phyloP scores from a whole-genome alignment of 64 coral and sea anemone genomes.

The Montipora capricornis region DNA sequence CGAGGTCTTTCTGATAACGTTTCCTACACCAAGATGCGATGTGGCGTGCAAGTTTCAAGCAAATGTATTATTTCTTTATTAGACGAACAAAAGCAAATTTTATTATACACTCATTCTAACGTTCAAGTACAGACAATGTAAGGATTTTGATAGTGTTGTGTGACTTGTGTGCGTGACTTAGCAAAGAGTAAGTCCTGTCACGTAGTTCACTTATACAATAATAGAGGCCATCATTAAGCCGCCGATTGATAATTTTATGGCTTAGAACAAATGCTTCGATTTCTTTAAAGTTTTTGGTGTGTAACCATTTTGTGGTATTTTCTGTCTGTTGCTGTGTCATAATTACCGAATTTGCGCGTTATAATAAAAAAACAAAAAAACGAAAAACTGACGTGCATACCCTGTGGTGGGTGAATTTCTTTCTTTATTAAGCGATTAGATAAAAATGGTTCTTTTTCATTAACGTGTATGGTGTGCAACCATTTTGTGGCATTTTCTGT shows the following conservation, averaged over 20 bases:
- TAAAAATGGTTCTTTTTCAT: neutral
- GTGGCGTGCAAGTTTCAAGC: conserved; percentile 10
- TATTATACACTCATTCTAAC: neutral
- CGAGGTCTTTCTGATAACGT: conserved; percentile 1
- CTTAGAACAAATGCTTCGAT: neutral
- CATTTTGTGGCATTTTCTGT: neutral
- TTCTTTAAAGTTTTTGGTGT: neutral
- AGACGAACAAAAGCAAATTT: neutral
- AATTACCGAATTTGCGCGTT: neutral
- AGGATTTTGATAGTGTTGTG: neutral
- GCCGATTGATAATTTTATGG: neutral
- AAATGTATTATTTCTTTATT: neutral
- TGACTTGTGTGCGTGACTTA: neutral
- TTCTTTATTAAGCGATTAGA: neutral
- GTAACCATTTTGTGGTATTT: conserved; percentile 7
- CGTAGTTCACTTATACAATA: neutral
- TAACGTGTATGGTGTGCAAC: neutral
- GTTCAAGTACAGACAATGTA: neutral
- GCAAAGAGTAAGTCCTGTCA: conserved; percentile 1
- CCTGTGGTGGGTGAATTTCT: neutral
- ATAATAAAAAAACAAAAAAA: neutral
- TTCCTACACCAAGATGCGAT: neutral
- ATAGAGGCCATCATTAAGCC: conserved; percentile 13
- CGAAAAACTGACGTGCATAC: neutral
- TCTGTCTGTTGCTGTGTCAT: conserved; percentile 13